These are phyloP conservation scores for Drosophila koepferae DNA, from an alignment of 2,888 invertebrate species.

Conservation along the genomic window DNA sequence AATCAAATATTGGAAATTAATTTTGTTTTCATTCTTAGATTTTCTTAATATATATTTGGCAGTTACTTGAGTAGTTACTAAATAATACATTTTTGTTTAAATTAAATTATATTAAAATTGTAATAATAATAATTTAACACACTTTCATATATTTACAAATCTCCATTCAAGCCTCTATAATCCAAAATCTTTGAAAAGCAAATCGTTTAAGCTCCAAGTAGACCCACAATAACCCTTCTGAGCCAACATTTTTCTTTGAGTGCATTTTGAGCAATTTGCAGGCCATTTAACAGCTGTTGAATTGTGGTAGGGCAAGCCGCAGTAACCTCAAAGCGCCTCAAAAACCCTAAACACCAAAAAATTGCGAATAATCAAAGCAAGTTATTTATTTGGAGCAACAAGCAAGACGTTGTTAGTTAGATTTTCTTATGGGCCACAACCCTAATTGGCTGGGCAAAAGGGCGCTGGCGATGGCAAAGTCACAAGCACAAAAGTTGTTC, in stretches of 20 bases:
- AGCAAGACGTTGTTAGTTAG: constrained; percentile 16
- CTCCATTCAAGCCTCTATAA: not conserved
- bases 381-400: constrained; percentile 24
- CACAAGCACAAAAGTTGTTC: constrained; percentile 24
- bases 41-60: no score
- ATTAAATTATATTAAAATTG: no score
- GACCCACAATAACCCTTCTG: not conserved
- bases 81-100: no score
- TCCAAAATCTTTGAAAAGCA: not conserved
- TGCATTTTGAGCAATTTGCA: constrained; percentile 6
- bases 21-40: no score
- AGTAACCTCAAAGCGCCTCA: constrained; percentile 4
- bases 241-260: not conserved
- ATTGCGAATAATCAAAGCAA: constrained; percentile 54
- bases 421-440: constrained; percentile 14
- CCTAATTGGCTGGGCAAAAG: constrained; percentile 28
- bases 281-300: constrained; percentile 21
- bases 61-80: no score
- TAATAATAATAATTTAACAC: no score
- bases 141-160: no score
- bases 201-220: not conserved
- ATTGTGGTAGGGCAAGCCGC: not conserved
- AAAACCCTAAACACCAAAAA: constrained; percentile 22
- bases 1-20: not conserved
- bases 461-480: constrained; percentile 12